Conservation (phyloP, 2,888 invertebrate species). For the Philhelius pedissequus region DNA sequence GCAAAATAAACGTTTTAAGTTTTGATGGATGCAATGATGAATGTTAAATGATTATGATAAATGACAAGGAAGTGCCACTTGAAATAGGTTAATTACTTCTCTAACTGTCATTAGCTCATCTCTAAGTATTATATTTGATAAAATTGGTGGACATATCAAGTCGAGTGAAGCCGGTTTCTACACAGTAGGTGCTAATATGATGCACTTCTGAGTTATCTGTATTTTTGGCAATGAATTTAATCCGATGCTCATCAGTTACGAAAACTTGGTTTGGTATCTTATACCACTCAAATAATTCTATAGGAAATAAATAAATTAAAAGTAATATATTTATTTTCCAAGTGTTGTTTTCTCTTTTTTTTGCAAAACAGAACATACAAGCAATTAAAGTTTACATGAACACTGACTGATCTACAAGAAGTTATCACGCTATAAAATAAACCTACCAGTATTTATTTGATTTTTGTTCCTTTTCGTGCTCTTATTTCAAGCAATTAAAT, state of each 20-base stretch:
- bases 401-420: constrained; percentile 14
- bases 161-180: too few species aligned
- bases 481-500: not conserved
- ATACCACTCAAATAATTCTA: too few species aligned
- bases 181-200: too few species aligned
- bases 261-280: too few species aligned
- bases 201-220: too few species aligned
- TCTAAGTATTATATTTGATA: not conserved
- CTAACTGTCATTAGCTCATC: not conserved
- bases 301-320: not conserved
- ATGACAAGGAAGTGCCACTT: constrained; percentile 18
- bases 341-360: not conserved
- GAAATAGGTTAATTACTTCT: not conserved
- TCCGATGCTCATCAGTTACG: too few species aligned
- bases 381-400: constrained; percentile 42
- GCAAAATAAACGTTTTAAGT: constrained; percentile 13
- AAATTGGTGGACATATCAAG: not conserved
- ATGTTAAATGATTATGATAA: constrained; percentile 33
- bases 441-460: not conserved
- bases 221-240: too few species aligned
- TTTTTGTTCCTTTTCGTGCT: not conserved
- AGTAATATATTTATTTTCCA: not conserved
- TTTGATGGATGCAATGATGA: constrained; percentile 51
- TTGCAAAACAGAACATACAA: not conserved
- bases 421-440: constrained; percentile 13